Evolutionary conservation across 2,888 invertebrate genomes (phyloP), one percentile per base, ranked within the genome.

Genomic region (Lycaena phlaeas): DNA sequence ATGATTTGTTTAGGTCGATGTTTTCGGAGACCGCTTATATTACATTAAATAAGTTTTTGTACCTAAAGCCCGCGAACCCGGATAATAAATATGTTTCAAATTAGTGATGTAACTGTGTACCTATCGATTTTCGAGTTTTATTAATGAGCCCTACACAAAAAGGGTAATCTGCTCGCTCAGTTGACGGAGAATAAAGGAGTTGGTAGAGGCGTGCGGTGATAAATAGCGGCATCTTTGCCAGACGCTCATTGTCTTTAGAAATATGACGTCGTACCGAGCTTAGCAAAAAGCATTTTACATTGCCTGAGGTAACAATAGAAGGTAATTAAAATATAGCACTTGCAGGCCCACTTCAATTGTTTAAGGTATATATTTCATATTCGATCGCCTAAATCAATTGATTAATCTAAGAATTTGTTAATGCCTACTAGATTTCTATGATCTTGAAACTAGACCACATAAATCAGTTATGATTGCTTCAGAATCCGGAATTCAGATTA

Each of bases 281-380:
- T 11, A 11, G 39, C 39, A 40, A 40, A 48, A 50, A 48, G 49
- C 48, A 36, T 37, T 37, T 36, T 36, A 43, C 48, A 41, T 41
- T 38, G 41, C 39, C 26, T 18, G 7, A 26, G 26, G 39, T 41
- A 40, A 50, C 48, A 50, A 50, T 43, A 44, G 48, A 34, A 27
- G 40, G 40, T 45, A 46, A 48, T 50, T 49, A 48, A 49, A 49
- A 40, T 40, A 46, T 41, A 43, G 48, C 38, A 46, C 48, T 45
- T 34, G 40, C 43, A 45, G 45, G 36, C 42, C 36, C 26, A 18
- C n/a, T 9, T 9, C 36, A 36, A 40, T 36, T 40, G 27, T 40
- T 36, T 14, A 14, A 36, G 17, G 17, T 27, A 5, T 15, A 37
- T 40, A 27, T 27, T 18, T 34, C 34, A 34, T 34, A 18, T 34